Evolutionary conservation across 2,888 invertebrate genomes (phyloP), one percentile per base, ranked within the genome.

Genomic region (Sisyra nigra): DNA sequence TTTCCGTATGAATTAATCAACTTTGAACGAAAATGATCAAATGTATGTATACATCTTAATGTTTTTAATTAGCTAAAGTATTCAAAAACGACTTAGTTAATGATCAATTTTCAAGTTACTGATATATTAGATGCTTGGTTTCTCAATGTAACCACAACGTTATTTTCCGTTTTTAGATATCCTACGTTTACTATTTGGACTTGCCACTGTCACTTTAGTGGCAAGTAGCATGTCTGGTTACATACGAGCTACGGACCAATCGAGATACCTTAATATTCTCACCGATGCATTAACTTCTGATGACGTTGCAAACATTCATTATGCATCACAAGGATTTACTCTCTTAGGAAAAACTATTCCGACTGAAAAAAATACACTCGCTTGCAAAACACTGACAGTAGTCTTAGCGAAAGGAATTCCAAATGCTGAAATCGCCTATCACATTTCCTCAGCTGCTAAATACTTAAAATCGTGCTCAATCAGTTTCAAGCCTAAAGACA

Each of bases 271-370:
- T 32, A 49, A 54, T 43, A 52, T 56, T 15, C 50, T 61, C 24
- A 49, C 47, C 9, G 51, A 48, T 19, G 56, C 53, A 36, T 54
- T 57, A n/a, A 47, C 57, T 32, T 52, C 51, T 34, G 55, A 69
- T 50, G 84, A 86, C 57, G 55, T 82, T 37, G 63, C 73, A 43
- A 63, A 74, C 3, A 60, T 82, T 24, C 82, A 86, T 57, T 81
- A 82, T 65, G 77, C 83, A 3, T 68, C 80, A 1, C 67, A 77
- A 43, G 91, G 88, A 38, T 70, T 80, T 44, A 76, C 73, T 50
- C 62, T 78, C 37, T 64, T 86, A 2, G 77, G 74, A 51, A 70
- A 72, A 49, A 59, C 71, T 10, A 58, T 80, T 46, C 72, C 68
- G 32, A 65, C 11, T 11, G 31, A 38, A n/a, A 37, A 37, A 32